These are phyloP conservation scores for Tetrao urogallus DNA, from an alignment of 2,113 vertebrate genomes.

Conservation along the genomic window DNA sequence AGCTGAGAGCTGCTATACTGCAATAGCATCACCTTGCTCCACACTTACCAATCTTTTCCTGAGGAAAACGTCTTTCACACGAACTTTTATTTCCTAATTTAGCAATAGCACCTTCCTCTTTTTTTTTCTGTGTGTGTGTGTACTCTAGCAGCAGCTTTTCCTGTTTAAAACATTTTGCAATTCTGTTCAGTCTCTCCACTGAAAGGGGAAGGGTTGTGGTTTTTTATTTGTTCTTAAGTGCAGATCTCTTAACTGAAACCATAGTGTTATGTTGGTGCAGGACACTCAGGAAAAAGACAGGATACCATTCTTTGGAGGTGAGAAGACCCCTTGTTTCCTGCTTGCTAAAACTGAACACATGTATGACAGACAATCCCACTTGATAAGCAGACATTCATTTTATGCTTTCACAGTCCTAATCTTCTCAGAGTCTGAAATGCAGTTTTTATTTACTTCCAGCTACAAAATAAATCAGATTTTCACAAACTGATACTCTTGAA, in stretches of 20 bases:
- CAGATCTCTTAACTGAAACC: not conserved
- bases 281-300: not conserved
- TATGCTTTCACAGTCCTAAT: conserved; percentile 9
- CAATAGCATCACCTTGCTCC: conserved; percentile 46
- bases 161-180: conserved; percentile 45
- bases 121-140: not conserved
- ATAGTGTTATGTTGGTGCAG: not conserved
- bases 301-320: not conserved
- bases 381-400: conserved; percentile 41
- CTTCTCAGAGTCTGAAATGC: conserved; percentile 35
- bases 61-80: conserved; percentile 37
- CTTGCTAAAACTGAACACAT: not conserved
- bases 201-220: not conserved
- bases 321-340: not conserved
- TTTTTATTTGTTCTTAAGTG: not conserved
- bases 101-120: conserved; percentile 60
- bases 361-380: conserved; percentile 18
- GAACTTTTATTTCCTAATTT: conserved; percentile 58
- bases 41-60: conserved; percentile 32
- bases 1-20: not conserved
- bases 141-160: not conserved
- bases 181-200: not conserved
- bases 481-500: not conserved
- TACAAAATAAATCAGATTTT: conserved; percentile 4
- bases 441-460: conserved; percentile 30